Percentiles rank a stretch among this genome's conserved stretches.
Evolutionary conservation across 2,113 vertebrate species (phyloP).

Genomic region (Aix galericulata): DNA sequence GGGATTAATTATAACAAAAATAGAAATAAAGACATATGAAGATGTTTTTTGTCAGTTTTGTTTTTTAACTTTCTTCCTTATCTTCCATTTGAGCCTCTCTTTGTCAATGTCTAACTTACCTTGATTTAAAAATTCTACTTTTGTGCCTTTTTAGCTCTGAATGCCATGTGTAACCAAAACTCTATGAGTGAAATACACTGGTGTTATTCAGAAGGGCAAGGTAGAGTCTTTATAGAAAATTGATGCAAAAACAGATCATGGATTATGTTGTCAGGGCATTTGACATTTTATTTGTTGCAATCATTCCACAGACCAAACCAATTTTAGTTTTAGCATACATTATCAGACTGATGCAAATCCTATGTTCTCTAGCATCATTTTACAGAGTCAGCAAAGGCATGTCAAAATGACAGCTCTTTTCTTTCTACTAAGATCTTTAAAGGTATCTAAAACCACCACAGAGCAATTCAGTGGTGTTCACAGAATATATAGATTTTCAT

Average conservation of each 20-base stretch:
- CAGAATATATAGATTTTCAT: neutral
- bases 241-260: rapidly evolving
- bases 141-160: neutral
- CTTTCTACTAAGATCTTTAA: slow-evolving; percentile 11
- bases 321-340: neutral
- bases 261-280: neutral
- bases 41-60: neutral
- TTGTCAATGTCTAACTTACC: neutral
- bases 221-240: neutral
- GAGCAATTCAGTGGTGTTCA: neutral
- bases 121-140: neutral
- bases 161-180: neutral
- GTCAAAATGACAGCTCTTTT: slow-evolving; percentile 15
- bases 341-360: neutral
- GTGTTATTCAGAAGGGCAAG: neutral
- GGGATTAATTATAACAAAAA: neutral
- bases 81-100: neutral
- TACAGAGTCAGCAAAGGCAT: neutral
- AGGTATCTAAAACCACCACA: neutral
- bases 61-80: neutral
- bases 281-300: neutral
- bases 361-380: neutral
- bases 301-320: neutral
- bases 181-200: neutral
- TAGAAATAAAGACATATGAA: neutral